phyloP scores from a whole-genome alignment of 2,888 invertebrate species.

The Zonitis immaculata region DNA sequence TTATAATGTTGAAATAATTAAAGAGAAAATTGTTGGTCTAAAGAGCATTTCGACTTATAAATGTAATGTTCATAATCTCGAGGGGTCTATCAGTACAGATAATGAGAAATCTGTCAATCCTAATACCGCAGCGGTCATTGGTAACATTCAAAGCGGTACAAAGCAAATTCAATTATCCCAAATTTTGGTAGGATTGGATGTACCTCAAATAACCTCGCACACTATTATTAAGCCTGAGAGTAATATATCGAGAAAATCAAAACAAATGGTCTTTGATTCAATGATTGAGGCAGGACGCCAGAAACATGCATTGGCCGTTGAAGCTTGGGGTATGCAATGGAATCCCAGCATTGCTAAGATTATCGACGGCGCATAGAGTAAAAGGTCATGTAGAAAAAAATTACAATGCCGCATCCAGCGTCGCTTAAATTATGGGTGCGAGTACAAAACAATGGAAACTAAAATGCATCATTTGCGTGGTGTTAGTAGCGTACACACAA shows the following conservation, averaged over 20 bases:
- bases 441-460: too few relatives aligned
- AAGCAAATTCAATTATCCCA: background rate
- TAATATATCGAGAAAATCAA: background rate
- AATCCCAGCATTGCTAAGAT: slow-evolving; percentile 21
- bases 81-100: too few relatives aligned
- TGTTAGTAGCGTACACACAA: slow-evolving; percentile 17
- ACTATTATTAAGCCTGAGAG: background rate
- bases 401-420: slow-evolving; percentile 10
- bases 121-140: too few relatives aligned
- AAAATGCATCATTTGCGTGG: slow-evolving; percentile 18
- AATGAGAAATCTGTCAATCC: too few relatives aligned
- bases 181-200: slow-evolving; percentile 1
- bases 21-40: too few relatives aligned
- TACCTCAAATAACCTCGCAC: background rate
- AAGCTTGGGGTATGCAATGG: slow-evolving; percentile 19
- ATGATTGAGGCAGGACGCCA: slow-evolving; percentile 7
- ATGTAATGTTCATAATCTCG: too few relatives aligned
- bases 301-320: slow-evolving; percentile 15
- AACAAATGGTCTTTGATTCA: slow-evolving; percentile 2
- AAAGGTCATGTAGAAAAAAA: slow-evolving; percentile 19
- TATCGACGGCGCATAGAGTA: slow-evolving; percentile 26
- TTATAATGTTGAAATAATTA: too few relatives aligned
- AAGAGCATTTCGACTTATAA: too few relatives aligned
- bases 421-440: slow-evolving; percentile 11
- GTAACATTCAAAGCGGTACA: background rate